Evolutionary conservation across 2,797 vertebrate genomes (phyloP), one percentile per base, ranked within the genome.

Genomic region (Manis crassicaudata): DNA sequence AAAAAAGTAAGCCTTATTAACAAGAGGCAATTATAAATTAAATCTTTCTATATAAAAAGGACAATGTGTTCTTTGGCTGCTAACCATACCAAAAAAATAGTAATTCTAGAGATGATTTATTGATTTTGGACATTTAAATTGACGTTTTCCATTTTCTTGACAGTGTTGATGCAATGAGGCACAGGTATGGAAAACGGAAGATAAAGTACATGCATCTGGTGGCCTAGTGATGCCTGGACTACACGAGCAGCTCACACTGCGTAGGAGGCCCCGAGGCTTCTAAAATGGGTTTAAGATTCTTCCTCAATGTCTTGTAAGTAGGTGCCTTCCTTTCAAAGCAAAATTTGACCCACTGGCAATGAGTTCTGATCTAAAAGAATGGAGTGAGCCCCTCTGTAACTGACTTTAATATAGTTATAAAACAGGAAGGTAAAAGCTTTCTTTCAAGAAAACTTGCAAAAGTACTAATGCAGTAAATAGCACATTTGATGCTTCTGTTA

Each of bases 361-460:
- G 35, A 40, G 25, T 86, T 92, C 87, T 77, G 21, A 95, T 95
- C 46, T 92, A 79, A 68, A 95, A 46, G 46, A 88, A 77, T 87
- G 96, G 63, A 84, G 21, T 68, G 25, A 43, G 0, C 2, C 17
- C 6, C 77, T 65, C 35, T 83, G 52, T 93, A 90, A 94, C 84
- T 88, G 32, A 18, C 32, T 88, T 93, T 88, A 91, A 92, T 88
- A 94, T 11, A 87, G 60, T 70, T 56, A 17, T 80, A 75, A 94
- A 95, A 94, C 62, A 79, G 32, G 7, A 77, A 96, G 77, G 52
- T 92, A 73, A 95, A 96, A 73, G 16, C 29, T 60, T 85, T 93
- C 63, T 83, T 91, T 93, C 29, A 73, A 95, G 80, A 77, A 81
- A 37, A 62, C 77, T 94, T 95, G 54, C 27, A 95, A 96, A 96